Conservation (phyloP, 2,888 invertebrate species). For the Choreutis nemorana region DNA sequence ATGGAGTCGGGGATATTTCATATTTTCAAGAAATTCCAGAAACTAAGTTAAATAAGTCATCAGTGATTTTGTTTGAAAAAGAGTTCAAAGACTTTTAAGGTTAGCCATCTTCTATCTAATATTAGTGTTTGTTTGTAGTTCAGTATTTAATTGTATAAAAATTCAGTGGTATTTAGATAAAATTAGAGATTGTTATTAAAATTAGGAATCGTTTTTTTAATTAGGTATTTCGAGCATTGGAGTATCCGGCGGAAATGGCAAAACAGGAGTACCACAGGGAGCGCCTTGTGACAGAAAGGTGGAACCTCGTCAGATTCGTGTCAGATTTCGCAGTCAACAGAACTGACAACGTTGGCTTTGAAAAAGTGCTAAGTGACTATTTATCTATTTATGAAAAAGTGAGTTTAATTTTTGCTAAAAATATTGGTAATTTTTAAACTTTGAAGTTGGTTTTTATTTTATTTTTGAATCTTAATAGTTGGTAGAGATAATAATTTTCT, state of each 20-base stretch:
- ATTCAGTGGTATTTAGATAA: not conserved
- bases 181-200: not conserved
- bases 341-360: constrained; percentile 62
- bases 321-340: constrained; percentile 64
- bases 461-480: not conserved
- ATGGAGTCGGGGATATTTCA: constrained; percentile 65
- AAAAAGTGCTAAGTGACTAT: constrained; percentile 51
- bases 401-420: constrained; percentile 9
- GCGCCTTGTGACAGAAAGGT: constrained; percentile 66
- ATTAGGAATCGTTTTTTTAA: not conserved
- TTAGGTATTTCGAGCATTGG: constrained; percentile 80
- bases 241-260: constrained; percentile 78
- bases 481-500: too few species aligned
- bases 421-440: not conserved
- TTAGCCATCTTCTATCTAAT: not conserved
- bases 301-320: constrained; percentile 66
- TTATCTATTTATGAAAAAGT: constrained; percentile 51
- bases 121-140: constrained; percentile 1
- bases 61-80: constrained; percentile 59
- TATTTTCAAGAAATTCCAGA: constrained; percentile 72
- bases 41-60: constrained; percentile 45
- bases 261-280: constrained; percentile 70
- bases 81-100: constrained; percentile 75
- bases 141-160: not conserved
- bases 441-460: too few species aligned